Conservation (phyloP, 2,888 invertebrate genomes). For the Folsomia candida region DNA sequence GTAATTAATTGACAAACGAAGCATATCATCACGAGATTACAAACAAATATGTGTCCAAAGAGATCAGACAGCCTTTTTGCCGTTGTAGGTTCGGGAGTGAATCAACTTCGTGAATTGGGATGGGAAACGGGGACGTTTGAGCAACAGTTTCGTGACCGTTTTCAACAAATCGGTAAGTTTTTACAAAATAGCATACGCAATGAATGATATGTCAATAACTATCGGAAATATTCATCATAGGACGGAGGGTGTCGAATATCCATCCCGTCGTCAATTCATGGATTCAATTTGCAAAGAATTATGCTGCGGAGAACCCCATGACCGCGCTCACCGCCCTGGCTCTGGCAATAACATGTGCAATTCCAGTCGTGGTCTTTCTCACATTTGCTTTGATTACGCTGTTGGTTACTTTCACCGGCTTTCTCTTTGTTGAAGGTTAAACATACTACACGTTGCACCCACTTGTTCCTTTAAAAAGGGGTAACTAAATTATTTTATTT, state of each 20-base stretch:
- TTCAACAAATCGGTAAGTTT: conserved; percentile 46
- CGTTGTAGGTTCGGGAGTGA: conserved; percentile 45
- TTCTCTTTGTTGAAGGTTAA: conserved; percentile 47
- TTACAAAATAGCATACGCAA: too few species aligned
- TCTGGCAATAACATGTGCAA: conserved; percentile 37
- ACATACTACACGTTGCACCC: neutral
- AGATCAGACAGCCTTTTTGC: conserved; percentile 39
- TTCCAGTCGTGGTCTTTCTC: conserved; percentile 43
- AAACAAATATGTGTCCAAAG: conserved; percentile 44
- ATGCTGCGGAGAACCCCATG: conserved; percentile 41
- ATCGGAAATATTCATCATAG: too few species aligned
- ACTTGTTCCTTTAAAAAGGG: neutral
- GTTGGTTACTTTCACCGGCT: conserved; percentile 46
- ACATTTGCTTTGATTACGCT: conserved; percentile 42
- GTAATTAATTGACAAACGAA: too few species aligned
- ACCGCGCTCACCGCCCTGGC: conserved; percentile 43
- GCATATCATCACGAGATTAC: too few species aligned
- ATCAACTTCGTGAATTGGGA: conserved; percentile 41
- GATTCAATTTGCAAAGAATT: conserved; percentile 40
- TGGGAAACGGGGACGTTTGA: conserved; percentile 43
- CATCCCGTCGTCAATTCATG: conserved; percentile 35
- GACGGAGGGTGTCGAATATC: conserved; percentile 40
- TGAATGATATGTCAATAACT: too few species aligned
- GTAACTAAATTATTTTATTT: conserved; percentile 4
- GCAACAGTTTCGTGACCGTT: conserved; percentile 44